phyloP scores from a whole-genome alignment of 2,113 vertebrate genomes.

The Lepisosteus osseus region DNA sequence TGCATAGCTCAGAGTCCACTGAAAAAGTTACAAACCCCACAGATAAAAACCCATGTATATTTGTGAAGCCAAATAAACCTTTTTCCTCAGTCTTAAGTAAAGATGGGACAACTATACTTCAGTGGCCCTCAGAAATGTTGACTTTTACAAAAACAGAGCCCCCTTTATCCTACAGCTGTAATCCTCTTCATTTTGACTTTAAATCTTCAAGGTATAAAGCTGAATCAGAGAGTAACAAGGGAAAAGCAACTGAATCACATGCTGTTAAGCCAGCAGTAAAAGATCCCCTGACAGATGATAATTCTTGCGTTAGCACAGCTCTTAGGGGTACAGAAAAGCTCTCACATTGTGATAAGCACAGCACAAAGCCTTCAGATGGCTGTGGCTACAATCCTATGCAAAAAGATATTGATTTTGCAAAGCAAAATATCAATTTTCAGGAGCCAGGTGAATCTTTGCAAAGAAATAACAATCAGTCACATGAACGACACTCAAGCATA shows the following conservation, averaged over 20 bases:
- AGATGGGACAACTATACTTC: slow-evolving; percentile 73
- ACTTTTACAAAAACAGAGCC: slow-evolving; percentile 72
- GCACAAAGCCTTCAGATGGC: slow-evolving; percentile 17
- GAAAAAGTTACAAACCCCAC: slow-evolving; percentile 14
- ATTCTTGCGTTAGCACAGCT: slow-evolving; percentile 41
- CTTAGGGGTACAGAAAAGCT: slow-evolving; percentile 25
- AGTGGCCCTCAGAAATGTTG: slow-evolving; percentile 86
- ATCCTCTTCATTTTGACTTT: slow-evolving; percentile 86
- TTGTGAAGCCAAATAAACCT: slow-evolving; percentile 58
- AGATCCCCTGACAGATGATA: slow-evolving; percentile 55
- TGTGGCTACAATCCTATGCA: slow-evolving; percentile 17
- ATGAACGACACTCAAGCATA: slow-evolving; percentile 4
- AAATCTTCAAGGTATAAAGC: slow-evolving; percentile 60
- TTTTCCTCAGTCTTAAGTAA: slow-evolving; percentile 78
- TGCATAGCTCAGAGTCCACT: not conserved
- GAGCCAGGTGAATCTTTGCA: slow-evolving; percentile 18
- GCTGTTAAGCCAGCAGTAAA: slow-evolving; percentile 32
- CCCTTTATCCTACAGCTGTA: slow-evolving; percentile 81
- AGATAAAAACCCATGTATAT: slow-evolving; percentile 16
- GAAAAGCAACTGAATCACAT: slow-evolving; percentile 38
- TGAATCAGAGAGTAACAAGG: slow-evolving; percentile 47
- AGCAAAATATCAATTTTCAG: not conserved
- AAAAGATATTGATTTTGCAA: not conserved
- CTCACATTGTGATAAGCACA: slow-evolving; percentile 27
- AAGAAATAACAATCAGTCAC: slow-evolving; percentile 23